These are phyloP conservation scores for Phalloptychus januarius DNA, from an alignment of 2,797 vertebrate genomes.

Conservation along the genomic window DNA sequence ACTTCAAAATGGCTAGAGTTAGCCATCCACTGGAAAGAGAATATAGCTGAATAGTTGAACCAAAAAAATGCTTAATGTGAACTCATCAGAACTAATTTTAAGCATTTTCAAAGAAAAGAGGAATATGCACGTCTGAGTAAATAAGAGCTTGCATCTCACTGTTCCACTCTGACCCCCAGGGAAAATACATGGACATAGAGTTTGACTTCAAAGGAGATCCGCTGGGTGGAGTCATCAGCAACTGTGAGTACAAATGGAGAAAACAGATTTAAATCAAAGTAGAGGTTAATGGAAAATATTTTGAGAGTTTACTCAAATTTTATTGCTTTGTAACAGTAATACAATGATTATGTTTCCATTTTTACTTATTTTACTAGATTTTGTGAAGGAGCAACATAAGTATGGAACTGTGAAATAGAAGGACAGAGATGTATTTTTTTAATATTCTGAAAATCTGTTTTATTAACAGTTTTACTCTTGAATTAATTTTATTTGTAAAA, in stretches of 20 bases:
- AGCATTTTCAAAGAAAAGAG: background rate
- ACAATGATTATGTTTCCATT: background rate
- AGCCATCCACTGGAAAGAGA: background rate
- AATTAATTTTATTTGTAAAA: background rate
- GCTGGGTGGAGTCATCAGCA: constrained; percentile 98
- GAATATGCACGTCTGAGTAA: background rate
- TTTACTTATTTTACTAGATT: background rate
- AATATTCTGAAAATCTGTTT: background rate
- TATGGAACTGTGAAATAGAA: background rate
- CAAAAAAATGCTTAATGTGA: constrained; percentile 1
- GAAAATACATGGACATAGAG: constrained; percentile 99
- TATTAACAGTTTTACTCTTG: too few relatives aligned
- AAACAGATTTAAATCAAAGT: background rate
- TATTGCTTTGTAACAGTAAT: background rate
- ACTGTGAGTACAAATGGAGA: constrained; percentile 87
- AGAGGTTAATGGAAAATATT: background rate
- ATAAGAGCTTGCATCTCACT: constrained; percentile 18
- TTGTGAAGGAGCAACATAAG: background rate
- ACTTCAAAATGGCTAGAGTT: constrained; percentile 32
- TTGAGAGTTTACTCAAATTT: background rate
- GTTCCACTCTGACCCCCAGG: constrained; percentile 80
- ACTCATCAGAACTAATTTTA: constrained; percentile 7
- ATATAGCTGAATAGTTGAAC: background rate
- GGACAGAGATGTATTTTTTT: background rate
- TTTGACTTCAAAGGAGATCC: constrained; percentile 99